Base-by-base conservation (phyloP, 2,888 invertebrate genomes). In the Dysmachus trigonus region DNA sequence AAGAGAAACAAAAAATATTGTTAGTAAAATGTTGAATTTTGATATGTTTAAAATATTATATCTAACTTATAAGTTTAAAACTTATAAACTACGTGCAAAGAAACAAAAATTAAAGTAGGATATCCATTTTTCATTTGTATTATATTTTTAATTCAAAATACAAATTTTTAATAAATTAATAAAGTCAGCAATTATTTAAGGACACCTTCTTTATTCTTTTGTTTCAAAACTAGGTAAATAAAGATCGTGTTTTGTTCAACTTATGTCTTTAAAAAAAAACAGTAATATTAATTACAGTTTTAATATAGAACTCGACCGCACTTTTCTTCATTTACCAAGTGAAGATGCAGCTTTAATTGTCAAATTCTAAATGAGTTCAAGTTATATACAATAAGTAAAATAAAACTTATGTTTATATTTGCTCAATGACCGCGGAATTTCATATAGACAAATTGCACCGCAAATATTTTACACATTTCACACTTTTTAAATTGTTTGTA, bases 1-100 rank as follows among this genome's bases (percentile, higher is more conserved):
- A 88, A 88, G 88, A 88, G 88, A 88, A 89, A 89, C 87, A 88
- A 89, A 88, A 89, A 89, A 47, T 76, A 77, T 77, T 62, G 85
- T 77, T 85, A 79, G 79, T 71, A 79, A n/a, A 85, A 41, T 76
- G 83, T 38, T 53, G 35, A 62, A 62, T 31, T 72, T 41, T n/a
- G 41, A 13, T 41, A 35, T 72, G 72, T 82, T 47, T 22, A 15
- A 81, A 27, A 51, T 53, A 79, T 51, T 79, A 27, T 18, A 47
- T 15, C 30, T 62, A 10, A 81, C 33, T 81, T 81, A 33, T 62
- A 53, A 31, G 27, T 47, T 73, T 33, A 31, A 73, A 33, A 73
- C 81, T 81, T 81, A 81, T 33, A 81, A 33, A 18, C 81, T 81
- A 81, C 81, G 81, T 81, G 81, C 81, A 81, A 35, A 30, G 30